Evolutionary conservation across 2,888 invertebrate genomes (phyloP), one percentile per base, ranked within the genome.

Genomic region (Drosophila monieri): DNA sequence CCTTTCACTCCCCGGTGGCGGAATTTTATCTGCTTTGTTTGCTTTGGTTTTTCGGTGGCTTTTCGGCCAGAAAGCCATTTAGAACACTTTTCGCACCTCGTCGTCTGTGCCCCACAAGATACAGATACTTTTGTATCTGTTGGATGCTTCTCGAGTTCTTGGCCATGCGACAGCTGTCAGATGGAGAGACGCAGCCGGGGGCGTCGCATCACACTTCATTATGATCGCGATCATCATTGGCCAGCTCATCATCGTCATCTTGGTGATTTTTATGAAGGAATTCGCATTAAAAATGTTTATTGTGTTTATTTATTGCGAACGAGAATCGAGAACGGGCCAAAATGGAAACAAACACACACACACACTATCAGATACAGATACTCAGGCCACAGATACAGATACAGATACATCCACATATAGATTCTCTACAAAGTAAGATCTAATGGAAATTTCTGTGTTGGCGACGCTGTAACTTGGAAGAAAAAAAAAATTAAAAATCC

Each of bases 211-310:
- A 3, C 47, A 23, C 6, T 27, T 32, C 53, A 56, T 39, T 56
- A 52, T 66, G 27, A 32, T 52, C 37, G 44, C 52, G 30, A 43
- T 51, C 46, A 55, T 27, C 27, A 27, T 9, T 27, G 27, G 27
- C 27, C 27, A 27, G 46, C 37, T 46, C 55, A 65, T 49, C 37
- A 60, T 58, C 25, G 49, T 56, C 43, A 25, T 46, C 52, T 64
- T 64, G 30, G 62, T 78, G 73, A 75, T 62, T 81, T 87, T 87
- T 73, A 75, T 87, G 75, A 78, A 87, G 68, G 88, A 83, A 83
- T 83, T 83, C 83, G 85, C 83, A 83, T 85, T 83, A 88, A 83
- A 88, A 85, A 79, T 79, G 88, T 83, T 85, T 79, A 88, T 79
- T 88, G 80, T 83, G 83, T 87, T 87, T 81, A 81, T 87, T 87